Evolutionary conservation across 1,140 invertebrate species (phyloP), one percentile per base, ranked within the genome.

Genomic region (Drosophila athabasca): DNA sequence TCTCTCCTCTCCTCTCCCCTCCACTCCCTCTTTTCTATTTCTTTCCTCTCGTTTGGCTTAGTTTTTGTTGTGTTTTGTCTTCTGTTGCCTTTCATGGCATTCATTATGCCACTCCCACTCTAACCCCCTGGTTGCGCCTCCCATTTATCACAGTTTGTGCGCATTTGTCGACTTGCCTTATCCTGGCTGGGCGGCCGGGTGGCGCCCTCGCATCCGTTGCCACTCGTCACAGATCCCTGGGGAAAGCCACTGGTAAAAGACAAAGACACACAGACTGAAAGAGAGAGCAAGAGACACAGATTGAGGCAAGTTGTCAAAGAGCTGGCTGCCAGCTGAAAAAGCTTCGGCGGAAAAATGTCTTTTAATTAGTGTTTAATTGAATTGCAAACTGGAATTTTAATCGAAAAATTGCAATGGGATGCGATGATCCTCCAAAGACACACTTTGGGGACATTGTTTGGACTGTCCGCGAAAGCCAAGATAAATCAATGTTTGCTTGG

Each of bases 291-390:
- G 2, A 39, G n/a, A 44, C 17, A 45, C 22, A 24, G 11, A 35
- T 44, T 60, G 31, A 52, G 61, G 46, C 58, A 55, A 81, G 74
- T 35, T 77, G 69, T 81, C 78, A 82, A 81, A 81, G 68, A 41
- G 62, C 50, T 68, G 44, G 62, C 50, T 68, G 57, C 39, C 19
- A 54, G 70, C 35, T 39, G 35, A 9, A 1, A 68, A 72, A 55
- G 59, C 54, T 70, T 67, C 15, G 60, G 59, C 57, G 66, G 74
- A 82, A 82, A 78, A 85, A 87, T 87, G 83, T 87, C 83, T 62
- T 85, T 85, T 85, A 85, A 85, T 85, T 85, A 85, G 82, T 76
- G 74, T 85, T 85, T 85, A 85, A 85, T 85, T 85, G 83, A 87
- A 87, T 82, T 76, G 82, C 82, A 69, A 87, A 76, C 82, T 85